These are phyloP conservation scores for Actenoides hombroni DNA, from an alignment of 2,113 vertebrate species.

Conservation along the genomic window DNA sequence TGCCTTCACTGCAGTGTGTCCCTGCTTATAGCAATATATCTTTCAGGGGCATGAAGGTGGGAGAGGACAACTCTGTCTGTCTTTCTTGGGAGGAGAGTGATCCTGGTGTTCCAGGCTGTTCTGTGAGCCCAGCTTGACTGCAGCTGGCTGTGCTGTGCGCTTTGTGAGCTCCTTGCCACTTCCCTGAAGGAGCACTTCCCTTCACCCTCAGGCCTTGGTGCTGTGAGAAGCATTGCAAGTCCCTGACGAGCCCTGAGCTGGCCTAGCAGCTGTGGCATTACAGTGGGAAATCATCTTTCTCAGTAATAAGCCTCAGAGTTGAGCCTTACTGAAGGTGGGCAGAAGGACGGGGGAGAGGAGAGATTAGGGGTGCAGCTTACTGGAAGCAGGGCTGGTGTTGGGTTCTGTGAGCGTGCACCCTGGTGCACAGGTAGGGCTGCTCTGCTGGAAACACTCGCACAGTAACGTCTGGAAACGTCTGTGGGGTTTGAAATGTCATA, in stretches of 20 bases:
- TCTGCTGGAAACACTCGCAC: accelerated
- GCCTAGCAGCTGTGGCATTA: conserved; percentile 23
- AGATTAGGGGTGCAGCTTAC: not conserved
- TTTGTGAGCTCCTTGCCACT: not conserved
- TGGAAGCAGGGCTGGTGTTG: not conserved
- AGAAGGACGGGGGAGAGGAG: not conserved
- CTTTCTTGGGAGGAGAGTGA: not conserved
- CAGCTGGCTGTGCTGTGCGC: not conserved
- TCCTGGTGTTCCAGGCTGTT: not conserved
- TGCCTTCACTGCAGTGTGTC: not conserved
- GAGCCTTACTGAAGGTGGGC: conserved; percentile 12
- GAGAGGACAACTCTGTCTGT: no score
- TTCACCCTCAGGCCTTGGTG: not conserved
- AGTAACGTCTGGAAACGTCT: not conserved
- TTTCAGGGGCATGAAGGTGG: not conserved
- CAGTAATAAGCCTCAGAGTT: not conserved
- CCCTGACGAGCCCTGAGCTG: not conserved
- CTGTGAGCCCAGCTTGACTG: accelerated
- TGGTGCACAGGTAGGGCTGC: not conserved
- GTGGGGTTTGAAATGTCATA: not conserved
- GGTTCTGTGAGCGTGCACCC: not conserved
- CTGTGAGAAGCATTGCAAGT: not conserved
- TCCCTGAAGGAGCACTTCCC: not conserved
- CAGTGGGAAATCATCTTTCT: not conserved
- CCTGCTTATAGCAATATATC: not conserved